These are phyloP conservation scores for Mastomys natalensis DNA, from an alignment of 2,113 vertebrate genomes.

Conservation along the genomic window DNA sequence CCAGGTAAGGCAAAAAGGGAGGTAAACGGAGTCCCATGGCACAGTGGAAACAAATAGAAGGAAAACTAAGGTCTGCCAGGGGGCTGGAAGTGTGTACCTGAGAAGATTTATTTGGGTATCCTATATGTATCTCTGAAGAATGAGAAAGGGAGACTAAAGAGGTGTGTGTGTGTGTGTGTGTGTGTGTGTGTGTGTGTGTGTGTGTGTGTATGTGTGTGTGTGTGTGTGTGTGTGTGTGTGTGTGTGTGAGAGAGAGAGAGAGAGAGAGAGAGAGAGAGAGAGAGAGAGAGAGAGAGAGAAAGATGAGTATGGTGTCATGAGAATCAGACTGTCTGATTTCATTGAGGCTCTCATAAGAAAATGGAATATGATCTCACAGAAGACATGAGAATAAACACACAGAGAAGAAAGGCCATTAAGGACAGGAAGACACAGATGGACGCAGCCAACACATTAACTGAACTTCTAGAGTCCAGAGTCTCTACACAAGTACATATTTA, in stretches of 20 bases:
- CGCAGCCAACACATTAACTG: neutral
- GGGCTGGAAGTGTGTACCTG: neutral
- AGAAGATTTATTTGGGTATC: neutral
- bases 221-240: too few relatives aligned
- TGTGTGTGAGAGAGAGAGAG: too few relatives aligned
- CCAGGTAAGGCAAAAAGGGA: neutral
- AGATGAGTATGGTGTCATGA: neutral
- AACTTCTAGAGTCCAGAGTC: neutral
- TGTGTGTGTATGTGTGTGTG: too few relatives aligned
- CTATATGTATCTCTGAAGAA: neutral
- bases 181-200: too few relatives aligned
- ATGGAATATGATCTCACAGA: neutral
- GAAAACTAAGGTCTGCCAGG: neutral
- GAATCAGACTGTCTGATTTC: neutral
- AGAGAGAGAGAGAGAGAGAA: too few relatives aligned
- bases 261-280: too few relatives aligned
- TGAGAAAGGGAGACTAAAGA: neutral
- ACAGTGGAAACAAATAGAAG: neutral
- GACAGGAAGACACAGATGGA: neutral
- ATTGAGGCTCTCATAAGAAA: neutral
- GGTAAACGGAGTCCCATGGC: neutral
- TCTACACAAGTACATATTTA: neutral
- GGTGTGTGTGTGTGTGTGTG: too few relatives aligned
- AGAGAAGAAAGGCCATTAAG: neutral
- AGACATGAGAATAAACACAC: neutral